Evolutionary conservation across 2,888 invertebrate genomes (phyloP), one percentile per base, ranked within the genome.

Genomic region (Synergus itoensis): DNA sequence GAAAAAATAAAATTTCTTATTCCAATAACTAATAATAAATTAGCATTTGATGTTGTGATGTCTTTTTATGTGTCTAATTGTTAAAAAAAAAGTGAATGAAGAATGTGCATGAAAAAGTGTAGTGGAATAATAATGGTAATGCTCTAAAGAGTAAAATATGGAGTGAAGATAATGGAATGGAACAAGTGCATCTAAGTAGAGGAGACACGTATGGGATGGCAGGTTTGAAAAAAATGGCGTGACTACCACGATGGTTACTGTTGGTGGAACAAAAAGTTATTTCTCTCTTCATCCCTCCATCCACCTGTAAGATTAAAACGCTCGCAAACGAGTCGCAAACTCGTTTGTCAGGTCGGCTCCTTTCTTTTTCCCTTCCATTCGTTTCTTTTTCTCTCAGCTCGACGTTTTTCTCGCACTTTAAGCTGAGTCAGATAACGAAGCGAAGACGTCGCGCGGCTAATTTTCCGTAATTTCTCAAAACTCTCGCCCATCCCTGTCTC

Each of bases 381-480:
- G 12, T 48, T 48, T 28, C 76, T 65, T 12, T 77, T 48, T 57
- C n/a, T n/a, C 53, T 18, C 67, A 28, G 45, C 45, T 45, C 63
- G 28, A 57, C 79, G 63, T 79, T 78, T 78, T 76, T 78, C 77
- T 40, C 73, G 79, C 77, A 80, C 78, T 82, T 80, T 79, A 77
- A 77, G 80, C 81, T 78, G 79, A 67, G 53, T 76, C 75, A 73
- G 81, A 83, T 36, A 90, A 90, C 88, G 90, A 90, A 90, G 88
- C 88, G 88, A 84, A 83, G 86, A 88, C 84, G 88, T 88, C 88
- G 84, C 86, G 77, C 86, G 84, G 87, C 90, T 90, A 91, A 91
- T 91, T 91, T 90, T 88, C 86, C 81, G 87, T 89, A 89, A 91
- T 91, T 91, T 90, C 83, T 90, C 88, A 90, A 88, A 87, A 87